Evolutionary conservation across 2,888 invertebrate species (phyloP).

Genomic region (Thalpophila matura): DNA sequence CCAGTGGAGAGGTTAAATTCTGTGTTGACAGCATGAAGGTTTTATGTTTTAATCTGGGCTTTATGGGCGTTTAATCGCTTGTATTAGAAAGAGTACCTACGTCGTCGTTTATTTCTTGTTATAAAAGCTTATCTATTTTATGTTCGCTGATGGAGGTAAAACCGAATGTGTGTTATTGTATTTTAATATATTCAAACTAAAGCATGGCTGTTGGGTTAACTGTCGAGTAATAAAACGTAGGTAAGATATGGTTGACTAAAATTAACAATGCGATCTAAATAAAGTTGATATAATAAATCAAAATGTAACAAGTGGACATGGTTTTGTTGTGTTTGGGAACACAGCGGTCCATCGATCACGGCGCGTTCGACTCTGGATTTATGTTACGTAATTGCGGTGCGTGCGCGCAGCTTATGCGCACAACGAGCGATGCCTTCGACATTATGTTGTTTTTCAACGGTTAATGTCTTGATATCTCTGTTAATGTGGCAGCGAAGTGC

Average conservation of each 20-base stretch:
- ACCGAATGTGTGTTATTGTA: slow-evolving; percentile 65
- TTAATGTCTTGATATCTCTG: slow-evolving; percentile 81
- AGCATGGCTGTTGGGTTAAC: slow-evolving; percentile 59
- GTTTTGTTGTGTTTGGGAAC: slow-evolving; percentile 78
- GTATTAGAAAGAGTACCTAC: slow-evolving; percentile 74
- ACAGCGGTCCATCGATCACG: slow-evolving; percentile 84
- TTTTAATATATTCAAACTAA: slow-evolving; percentile 68
- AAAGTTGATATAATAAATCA: slow-evolving; percentile 79
- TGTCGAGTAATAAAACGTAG: slow-evolving; percentile 67
- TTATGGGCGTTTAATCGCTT: slow-evolving; percentile 83
- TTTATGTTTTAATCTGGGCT: slow-evolving; percentile 89
- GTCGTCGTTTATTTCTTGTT: slow-evolving; percentile 68
- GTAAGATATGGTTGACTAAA: slow-evolving; percentile 65
- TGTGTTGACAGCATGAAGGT: slow-evolving; percentile 89
- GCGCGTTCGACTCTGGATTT: slow-evolving; percentile 82
- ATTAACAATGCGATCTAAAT: slow-evolving; percentile 74
- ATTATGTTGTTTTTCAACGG: slow-evolving; percentile 78
- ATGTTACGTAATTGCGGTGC: slow-evolving; percentile 87
- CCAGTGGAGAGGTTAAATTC: slow-evolving; percentile 85
- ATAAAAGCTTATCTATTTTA: slow-evolving; percentile 79
- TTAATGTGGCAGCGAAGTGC: slow-evolving; percentile 75
- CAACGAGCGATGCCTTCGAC: slow-evolving; percentile 69
- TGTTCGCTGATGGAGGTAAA: slow-evolving; percentile 73
- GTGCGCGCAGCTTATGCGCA: slow-evolving; percentile 71
- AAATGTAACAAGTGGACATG: slow-evolving; percentile 79